A percentile compares a stretch with the other conserved stretches of the same genome.
These are phyloP conservation scores for Heliconius hewitsoni DNA, from an alignment of 1,140 invertebrate genomes.

Conservation along the genomic window DNA sequence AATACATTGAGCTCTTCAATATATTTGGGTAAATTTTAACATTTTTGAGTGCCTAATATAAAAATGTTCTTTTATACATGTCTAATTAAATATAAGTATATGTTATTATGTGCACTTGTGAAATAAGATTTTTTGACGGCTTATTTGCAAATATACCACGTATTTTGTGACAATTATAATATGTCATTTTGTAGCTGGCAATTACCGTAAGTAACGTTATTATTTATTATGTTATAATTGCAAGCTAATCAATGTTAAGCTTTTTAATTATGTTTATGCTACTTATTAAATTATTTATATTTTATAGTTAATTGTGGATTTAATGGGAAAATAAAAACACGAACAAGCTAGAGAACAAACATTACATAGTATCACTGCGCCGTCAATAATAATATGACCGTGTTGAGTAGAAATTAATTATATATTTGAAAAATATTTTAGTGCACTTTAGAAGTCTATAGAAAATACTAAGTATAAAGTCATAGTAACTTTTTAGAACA, in stretches of 20 bases:
- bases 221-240: slow-evolving; percentile 3
- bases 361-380: not conserved
- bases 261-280: not conserved
- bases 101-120: not conserved
- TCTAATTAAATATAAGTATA: too few relatives aligned
- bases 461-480: not conserved
- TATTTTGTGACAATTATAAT: slow-evolving; percentile 11
- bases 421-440: not conserved
- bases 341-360: not conserved
- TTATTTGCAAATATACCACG: not conserved
- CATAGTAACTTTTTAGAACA: not conserved
- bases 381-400: not conserved
- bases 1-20: too few relatives aligned
- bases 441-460: not conserved
- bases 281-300: not conserved
- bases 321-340: not conserved
- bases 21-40: too few relatives aligned
- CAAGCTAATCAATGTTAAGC: not conserved
- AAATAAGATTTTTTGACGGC: not conserved
- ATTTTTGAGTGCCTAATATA: too few relatives aligned
- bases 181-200: slow-evolving; percentile 18
- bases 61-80: too few relatives aligned
- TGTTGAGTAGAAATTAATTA: not conserved
- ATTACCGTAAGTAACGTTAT: slow-evolving; percentile 29
- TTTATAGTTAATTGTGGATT: too few relatives aligned